Conservation (phyloP, 2,797 vertebrate species). For the Garrulus glandarius region DNA sequence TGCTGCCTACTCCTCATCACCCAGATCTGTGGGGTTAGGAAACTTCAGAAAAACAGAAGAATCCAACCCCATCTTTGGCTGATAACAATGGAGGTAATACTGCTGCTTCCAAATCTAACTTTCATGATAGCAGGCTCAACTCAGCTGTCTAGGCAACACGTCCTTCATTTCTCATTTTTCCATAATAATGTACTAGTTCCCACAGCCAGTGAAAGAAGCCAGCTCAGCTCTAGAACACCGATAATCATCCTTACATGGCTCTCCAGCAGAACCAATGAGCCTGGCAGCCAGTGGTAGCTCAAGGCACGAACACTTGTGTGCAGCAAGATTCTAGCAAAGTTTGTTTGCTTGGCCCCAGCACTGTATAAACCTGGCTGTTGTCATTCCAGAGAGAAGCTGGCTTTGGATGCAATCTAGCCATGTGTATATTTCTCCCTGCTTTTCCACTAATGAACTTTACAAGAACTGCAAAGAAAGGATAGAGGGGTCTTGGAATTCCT, state of each 20-base stretch:
- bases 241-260: fast-evolving
- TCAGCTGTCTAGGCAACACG: neutral
- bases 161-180: neutral
- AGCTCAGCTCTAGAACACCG: neutral
- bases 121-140: neutral
- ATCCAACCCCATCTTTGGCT: neutral
- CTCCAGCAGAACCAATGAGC: neutral
- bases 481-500: neutral
- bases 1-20: neutral
- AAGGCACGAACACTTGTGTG: neutral
- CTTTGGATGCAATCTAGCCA: neutral
- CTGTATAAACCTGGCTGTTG: neutral
- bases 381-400: neutral
- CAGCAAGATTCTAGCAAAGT: neutral
- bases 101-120: neutral
- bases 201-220: neutral
- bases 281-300: neutral
- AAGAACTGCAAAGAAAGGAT: neutral
- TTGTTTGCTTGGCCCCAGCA: neutral
- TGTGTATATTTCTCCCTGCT: neutral
- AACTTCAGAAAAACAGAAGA: neutral
- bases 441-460: neutral
- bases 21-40: neutral
- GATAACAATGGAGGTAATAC: neutral
- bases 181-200: neutral